phyloP scores from a whole-genome alignment of 2,888 invertebrate species.

The Diarsia rubi region DNA sequence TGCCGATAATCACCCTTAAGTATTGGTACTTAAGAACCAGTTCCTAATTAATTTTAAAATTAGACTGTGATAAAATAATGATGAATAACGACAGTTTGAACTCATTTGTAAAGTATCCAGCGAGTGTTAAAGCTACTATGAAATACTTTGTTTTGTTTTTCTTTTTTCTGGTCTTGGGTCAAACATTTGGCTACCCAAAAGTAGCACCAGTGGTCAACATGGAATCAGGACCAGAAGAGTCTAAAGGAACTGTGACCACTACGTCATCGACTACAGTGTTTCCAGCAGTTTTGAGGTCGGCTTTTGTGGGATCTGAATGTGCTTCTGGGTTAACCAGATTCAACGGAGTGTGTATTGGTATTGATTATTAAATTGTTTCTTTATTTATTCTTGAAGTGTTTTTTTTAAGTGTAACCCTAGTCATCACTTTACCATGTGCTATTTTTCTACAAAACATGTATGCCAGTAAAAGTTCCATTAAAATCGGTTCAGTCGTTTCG shows the following conservation, averaged over 20 bases:
- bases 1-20: not conserved
- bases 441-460: too few relatives aligned
- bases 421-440: not conserved
- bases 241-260: not conserved
- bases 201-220: not conserved
- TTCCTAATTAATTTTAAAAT: slow-evolving; percentile 11
- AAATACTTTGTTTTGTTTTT: slow-evolving; percentile 20
- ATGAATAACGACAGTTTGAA: not conserved
- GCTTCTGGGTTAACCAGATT: slow-evolving; percentile 30
- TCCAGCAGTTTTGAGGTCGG: not conserved
- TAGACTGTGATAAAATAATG: not conserved
- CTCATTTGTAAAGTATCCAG: not conserved
- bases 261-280: not conserved
- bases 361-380: slow-evolving; percentile 34
- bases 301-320: slow-evolving; percentile 35
- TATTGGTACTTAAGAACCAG: slow-evolving; percentile 7
- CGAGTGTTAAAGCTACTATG: not conserved
- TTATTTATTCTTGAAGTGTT: not conserved
- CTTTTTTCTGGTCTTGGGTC: not conserved
- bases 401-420: not conserved
- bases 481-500: too few relatives aligned
- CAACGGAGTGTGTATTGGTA: slow-evolving; percentile 43
- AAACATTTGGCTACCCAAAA: not conserved
- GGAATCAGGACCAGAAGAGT: too few relatives aligned
- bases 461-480: too few relatives aligned